Evolutionary conservation across 2,797 vertebrate species (phyloP).

Genomic region (Poeciliopsis gracilis): DNA sequence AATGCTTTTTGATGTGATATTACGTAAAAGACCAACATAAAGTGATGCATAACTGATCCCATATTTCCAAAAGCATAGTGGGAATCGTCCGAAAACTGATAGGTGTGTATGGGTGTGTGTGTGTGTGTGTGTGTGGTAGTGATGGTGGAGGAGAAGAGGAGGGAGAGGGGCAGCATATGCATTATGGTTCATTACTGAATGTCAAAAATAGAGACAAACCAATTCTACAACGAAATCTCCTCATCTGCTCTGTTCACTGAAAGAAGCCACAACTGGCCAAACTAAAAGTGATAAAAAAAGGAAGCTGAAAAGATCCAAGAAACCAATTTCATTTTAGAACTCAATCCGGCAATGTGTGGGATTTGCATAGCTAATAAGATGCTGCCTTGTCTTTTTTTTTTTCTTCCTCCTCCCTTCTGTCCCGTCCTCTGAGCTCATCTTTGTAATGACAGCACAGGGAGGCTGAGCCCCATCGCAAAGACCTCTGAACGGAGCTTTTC

Average conservation of each 20-base stretch:
- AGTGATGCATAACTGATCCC: too few relatives aligned
- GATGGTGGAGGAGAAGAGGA: background rate
- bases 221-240: conserved; percentile 69
- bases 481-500: conserved; percentile 81
- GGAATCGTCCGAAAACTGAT: conserved; percentile 65
- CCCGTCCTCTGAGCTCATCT: conserved; percentile 65
- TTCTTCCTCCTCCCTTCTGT: conserved; percentile 33
- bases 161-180: conserved; percentile 4
- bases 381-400: conserved; percentile 34
- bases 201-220: conserved; percentile 33
- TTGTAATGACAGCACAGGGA: conserved; percentile 80
- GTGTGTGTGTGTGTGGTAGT: background rate
- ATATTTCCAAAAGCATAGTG: conserved; percentile 50
- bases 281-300: conserved; percentile 65
- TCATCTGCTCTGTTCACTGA: conserved; percentile 60
- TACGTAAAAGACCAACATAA: too few relatives aligned
- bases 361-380: conserved; percentile 85
- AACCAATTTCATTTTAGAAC: conserved; percentile 78
- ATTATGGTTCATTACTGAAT: conserved; percentile 50
- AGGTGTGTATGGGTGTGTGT: conserved; percentile 26
- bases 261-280: conserved; percentile 62
- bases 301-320: conserved; percentile 72
- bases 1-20: too few relatives aligned
- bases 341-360: conserved; percentile 70
- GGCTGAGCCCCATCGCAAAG: conserved; percentile 64